Percentiles rank a stretch among this genome's conserved stretches.
Evolutionary conservation across 2,113 vertebrate species (phyloP).

Genomic region (Colinus virginianus): DNA sequence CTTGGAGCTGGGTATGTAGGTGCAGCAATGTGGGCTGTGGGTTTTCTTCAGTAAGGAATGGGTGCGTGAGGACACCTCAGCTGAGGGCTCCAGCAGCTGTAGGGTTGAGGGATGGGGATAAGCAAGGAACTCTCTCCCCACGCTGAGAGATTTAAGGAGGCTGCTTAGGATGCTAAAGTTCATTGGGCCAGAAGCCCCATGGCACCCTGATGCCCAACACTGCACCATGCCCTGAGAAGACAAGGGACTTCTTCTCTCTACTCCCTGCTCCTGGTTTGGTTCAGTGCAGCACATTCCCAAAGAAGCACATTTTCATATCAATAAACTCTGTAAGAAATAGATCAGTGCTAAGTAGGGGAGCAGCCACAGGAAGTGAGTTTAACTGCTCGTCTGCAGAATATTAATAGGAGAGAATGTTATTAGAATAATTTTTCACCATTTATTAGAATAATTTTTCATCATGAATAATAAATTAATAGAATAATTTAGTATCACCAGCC

Average conservation of each 20-base stretch:
- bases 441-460: slow-evolving; percentile 77
- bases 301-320: slow-evolving; percentile 63
- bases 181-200: background rate
- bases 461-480: slow-evolving; percentile 78
- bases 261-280: background rate
- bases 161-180: background rate
- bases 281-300: slow-evolving; percentile 39
- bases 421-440: slow-evolving; percentile 77
- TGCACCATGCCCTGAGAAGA: background rate
- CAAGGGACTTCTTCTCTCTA: background rate
- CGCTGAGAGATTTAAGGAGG: background rate
- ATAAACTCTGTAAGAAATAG: slow-evolving; percentile 63
- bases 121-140: background rate
- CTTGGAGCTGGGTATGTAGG: background rate
- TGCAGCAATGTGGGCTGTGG: background rate
- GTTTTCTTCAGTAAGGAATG: background rate
- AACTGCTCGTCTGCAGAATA: slow-evolving; percentile 63
- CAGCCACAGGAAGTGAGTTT: slow-evolving; percentile 66
- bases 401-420: slow-evolving; percentile 72
- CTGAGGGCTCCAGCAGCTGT: background rate
- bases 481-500: slow-evolving; percentile 50
- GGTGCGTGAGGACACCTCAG: fast-evolving
- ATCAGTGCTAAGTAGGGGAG: slow-evolving; percentile 47
- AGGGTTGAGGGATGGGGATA: background rate
- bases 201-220: background rate